phyloP scores from a whole-genome alignment of 2,888 invertebrate genomes.

The Melinaea menophilus region DNA sequence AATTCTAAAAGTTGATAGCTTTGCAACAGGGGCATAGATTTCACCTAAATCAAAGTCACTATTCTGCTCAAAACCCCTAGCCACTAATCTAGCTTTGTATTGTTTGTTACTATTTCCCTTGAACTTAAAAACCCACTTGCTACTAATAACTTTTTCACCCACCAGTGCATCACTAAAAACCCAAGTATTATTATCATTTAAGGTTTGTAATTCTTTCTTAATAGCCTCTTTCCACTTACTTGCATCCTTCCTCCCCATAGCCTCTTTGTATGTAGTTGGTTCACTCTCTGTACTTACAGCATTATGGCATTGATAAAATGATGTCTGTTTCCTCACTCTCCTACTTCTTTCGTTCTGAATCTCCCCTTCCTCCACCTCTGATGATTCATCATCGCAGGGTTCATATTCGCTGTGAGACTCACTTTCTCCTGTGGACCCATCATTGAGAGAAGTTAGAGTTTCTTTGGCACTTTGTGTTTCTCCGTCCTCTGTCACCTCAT shows the following conservation, averaged over 20 bases:
- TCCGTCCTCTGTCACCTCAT: constrained; percentile 16
- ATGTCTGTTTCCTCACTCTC: constrained; percentile 11
- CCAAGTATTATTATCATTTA: no score
- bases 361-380: background rate
- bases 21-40: constrained; percentile 31
- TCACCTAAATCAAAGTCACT: constrained; percentile 3
- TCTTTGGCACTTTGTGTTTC: constrained; percentile 11
- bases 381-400: background rate
- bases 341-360: background rate
- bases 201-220: no score
- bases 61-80: no score
- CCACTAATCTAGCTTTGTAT: no score
- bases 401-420: background rate
- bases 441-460: constrained; percentile 9
- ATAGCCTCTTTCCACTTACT: no score
- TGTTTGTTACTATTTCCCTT: no score
- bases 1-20: constrained; percentile 28
- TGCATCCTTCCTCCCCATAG: constrained; percentile 25
- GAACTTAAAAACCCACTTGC: no score
- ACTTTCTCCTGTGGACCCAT: background rate
- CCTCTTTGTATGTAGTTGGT: constrained; percentile 30
- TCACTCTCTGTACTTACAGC: background rate
- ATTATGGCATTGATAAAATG: constrained; percentile 14
- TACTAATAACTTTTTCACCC: constrained; percentile 8
- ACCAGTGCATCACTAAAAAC: constrained; percentile 6